These are phyloP conservation scores for Cerastoderma edule DNA, from an alignment of 2,888 invertebrate species.

Conservation along the genomic window DNA sequence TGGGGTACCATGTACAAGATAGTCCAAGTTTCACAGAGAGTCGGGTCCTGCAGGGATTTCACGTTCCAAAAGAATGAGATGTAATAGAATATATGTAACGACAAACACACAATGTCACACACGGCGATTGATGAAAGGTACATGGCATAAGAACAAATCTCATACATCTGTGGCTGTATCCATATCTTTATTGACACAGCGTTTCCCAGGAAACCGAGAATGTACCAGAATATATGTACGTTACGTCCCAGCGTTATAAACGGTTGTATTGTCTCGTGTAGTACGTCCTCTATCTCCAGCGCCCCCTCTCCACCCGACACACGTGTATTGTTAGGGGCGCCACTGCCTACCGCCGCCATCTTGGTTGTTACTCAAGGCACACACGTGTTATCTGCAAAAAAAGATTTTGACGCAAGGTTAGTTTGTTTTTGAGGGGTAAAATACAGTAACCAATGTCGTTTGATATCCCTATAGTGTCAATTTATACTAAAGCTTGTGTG, in stretches of 20 bases:
- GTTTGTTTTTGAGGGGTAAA: not conserved
- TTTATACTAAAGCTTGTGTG: too few species aligned
- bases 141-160: slow-evolving; percentile 79
- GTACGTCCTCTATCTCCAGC: slow-evolving; percentile 44
- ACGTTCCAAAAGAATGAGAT: slow-evolving; percentile 79
- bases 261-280: slow-evolving; percentile 63
- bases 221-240: slow-evolving; percentile 79
- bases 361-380: not conserved
- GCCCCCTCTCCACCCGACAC: not conserved
- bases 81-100: slow-evolving; percentile 78
- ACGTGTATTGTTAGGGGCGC: not conserved
- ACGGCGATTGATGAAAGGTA: slow-evolving; percentile 80
- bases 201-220: slow-evolving; percentile 80
- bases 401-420: not conserved
- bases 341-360: not conserved
- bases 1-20: slow-evolving; percentile 77
- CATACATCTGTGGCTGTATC: slow-evolving; percentile 76
- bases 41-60: slow-evolving; percentile 67
- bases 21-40: slow-evolving; percentile 79
- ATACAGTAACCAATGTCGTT: too few species aligned
- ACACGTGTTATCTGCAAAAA: not conserved
- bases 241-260: slow-evolving; percentile 74
- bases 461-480: too few species aligned
- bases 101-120: slow-evolving; percentile 76
- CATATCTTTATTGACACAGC: slow-evolving; percentile 78